These are phyloP conservation scores for Chaetogeoica ovagalla DNA, from an alignment of 2,888 invertebrate species.

Conservation along the genomic window DNA sequence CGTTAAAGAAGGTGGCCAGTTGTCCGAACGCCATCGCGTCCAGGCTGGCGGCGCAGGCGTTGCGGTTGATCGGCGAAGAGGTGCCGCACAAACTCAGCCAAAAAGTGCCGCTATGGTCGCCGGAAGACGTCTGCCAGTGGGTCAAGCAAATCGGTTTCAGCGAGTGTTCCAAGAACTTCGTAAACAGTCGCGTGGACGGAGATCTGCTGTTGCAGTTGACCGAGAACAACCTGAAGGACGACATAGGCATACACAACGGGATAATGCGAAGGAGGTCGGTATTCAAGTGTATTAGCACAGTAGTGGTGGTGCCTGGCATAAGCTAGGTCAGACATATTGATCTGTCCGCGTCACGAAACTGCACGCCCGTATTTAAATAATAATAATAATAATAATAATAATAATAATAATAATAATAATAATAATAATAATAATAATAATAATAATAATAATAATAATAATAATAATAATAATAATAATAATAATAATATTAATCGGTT, in stretches of 20 bases:
- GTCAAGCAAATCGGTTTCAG: slow-evolving; percentile 95
- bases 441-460: no score
- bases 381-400: no score
- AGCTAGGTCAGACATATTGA: no score
- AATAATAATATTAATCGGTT: no score
- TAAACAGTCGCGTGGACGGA: slow-evolving; percentile 92
- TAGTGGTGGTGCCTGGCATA: no score
- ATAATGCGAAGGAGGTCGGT: slow-evolving; percentile 81
- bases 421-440: no score
- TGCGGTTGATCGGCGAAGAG: slow-evolving; percentile 91
- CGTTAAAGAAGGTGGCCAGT: slow-evolving; percentile 92
- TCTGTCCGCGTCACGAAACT: no score
- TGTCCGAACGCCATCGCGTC: slow-evolving; percentile 98
- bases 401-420: no score
- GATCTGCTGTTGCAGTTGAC: slow-evolving; percentile 89
- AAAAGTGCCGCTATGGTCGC: slow-evolving; percentile 97
- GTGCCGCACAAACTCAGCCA: slow-evolving; percentile 97
- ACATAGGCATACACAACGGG: slow-evolving; percentile 91
- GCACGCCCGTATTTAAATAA: no score
- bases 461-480: no score
- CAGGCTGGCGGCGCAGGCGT: slow-evolving; percentile 91
- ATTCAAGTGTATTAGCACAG: no score
- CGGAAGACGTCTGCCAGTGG: slow-evolving; percentile 96
- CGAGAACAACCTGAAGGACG: slow-evolving; percentile 88
- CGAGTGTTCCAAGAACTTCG: slow-evolving; percentile 80